These are phyloP conservation scores for Melanchra persicariae DNA, from an alignment of 2,888 invertebrate species.

Conservation along the genomic window DNA sequence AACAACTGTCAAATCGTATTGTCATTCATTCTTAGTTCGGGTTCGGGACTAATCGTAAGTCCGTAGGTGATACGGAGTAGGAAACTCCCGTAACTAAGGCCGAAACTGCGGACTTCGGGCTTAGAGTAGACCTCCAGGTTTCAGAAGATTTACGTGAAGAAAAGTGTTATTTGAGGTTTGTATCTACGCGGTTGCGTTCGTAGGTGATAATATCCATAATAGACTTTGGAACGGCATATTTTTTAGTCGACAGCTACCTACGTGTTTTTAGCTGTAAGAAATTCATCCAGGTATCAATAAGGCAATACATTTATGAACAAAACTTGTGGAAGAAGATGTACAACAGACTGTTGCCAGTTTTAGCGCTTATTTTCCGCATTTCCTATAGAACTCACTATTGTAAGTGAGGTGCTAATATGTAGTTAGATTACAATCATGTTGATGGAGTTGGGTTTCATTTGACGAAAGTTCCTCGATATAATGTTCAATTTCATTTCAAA, in stretches of 20 bases:
- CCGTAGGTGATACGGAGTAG: too few species aligned
- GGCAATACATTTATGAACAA: background rate
- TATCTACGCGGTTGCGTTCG: slow-evolving; percentile 38
- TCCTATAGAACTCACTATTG: background rate
- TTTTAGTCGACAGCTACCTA: background rate
- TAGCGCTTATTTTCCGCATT: background rate
- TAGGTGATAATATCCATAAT: slow-evolving; percentile 11
- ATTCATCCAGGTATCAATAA: background rate
- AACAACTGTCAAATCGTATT: too few species aligned
- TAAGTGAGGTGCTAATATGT: too few species aligned
- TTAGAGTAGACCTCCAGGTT: too few species aligned
- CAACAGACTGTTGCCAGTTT: background rate
- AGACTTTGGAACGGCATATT: background rate
- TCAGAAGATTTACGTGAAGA: background rate
- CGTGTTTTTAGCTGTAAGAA: background rate
- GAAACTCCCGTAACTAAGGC: too few species aligned
- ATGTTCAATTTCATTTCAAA: background rate
- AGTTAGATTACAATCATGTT: slow-evolving; percentile 7
- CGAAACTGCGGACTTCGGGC: too few species aligned
- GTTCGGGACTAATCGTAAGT: too few species aligned
- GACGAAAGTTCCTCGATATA: background rate
- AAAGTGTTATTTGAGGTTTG: slow-evolving; percentile 45
- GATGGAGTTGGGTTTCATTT: background rate
- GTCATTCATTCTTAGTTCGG: too few species aligned
- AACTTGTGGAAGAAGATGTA: background rate